These are phyloP conservation scores for Serranus cabrilla DNA, from an alignment of 2,797 vertebrate genomes.

Conservation along the genomic window DNA sequence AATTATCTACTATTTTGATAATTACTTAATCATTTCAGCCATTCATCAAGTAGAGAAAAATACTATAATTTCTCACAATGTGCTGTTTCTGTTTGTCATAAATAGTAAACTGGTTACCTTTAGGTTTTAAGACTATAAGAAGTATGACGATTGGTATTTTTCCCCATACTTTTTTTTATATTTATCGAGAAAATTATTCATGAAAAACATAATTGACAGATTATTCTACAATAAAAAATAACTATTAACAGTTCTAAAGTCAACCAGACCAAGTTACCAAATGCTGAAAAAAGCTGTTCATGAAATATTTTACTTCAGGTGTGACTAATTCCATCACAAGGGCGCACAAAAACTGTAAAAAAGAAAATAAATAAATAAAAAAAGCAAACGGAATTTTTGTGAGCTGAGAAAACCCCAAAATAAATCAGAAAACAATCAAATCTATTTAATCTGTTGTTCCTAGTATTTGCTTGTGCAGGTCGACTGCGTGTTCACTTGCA, in stretches of 20 bases:
- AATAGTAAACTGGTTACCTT: background rate
- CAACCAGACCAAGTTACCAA: background rate
- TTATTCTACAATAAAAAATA: background rate
- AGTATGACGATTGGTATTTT: background rate
- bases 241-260: background rate
- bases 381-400: background rate
- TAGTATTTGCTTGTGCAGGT: background rate
- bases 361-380: no score
- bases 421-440: background rate
- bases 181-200: no score
- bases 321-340: no score
- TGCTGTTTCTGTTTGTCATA: background rate
- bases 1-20: background rate
- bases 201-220: background rate
- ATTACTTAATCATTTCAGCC: background rate
- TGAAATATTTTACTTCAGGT: background rate
- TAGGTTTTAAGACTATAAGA: background rate
- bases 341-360: background rate
- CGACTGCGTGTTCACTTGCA: conserved; percentile 16
- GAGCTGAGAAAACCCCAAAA: background rate
- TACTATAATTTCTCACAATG: background rate
- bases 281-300: background rate
- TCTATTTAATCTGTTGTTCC: background rate
- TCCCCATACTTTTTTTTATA: background rate
- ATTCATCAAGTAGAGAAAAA: background rate